These are phyloP conservation scores for Oncorhynchus tshawytscha DNA, from an alignment of 2,113 vertebrate genomes.

Conservation along the genomic window DNA sequence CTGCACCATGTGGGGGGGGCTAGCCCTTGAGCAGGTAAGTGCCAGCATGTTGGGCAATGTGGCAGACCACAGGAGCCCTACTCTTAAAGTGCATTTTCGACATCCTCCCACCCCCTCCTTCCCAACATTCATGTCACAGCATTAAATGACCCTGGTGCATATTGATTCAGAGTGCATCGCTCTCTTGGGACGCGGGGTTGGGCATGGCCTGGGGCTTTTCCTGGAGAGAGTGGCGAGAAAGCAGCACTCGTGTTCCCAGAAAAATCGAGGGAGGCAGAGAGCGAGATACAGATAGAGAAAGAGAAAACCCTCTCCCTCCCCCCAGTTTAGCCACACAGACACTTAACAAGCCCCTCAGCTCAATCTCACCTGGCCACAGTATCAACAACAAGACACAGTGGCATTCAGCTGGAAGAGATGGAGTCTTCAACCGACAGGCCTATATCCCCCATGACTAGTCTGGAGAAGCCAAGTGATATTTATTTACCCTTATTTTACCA, in stretches of 20 bases:
- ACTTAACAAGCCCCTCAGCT: slow-evolving; percentile 2
- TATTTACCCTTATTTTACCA: too few relatives aligned
- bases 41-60: slow-evolving; percentile 35
- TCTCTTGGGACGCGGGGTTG: slow-evolving; percentile 8
- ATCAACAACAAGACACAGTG: too few relatives aligned
- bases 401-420: too few relatives aligned
- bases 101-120: background rate
- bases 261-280: background rate
- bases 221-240: slow-evolving; percentile 5
- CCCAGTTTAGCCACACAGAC: background rate
- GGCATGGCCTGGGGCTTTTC: slow-evolving; percentile 1
- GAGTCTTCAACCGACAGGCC: too few relatives aligned
- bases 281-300: background rate
- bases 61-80: background rate
- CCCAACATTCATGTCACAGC: background rate
- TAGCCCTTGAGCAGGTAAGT: slow-evolving; percentile 31
- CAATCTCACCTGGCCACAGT: background rate
- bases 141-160: slow-evolving; percentile 8
- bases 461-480: too few relatives aligned
- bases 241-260: slow-evolving; percentile 2
- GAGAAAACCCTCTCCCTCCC: too few relatives aligned
- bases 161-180: slow-evolving; percentile 4
- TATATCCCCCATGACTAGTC: too few relatives aligned
- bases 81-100: background rate
- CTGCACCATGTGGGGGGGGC: slow-evolving; percentile 5